phyloP scores from a whole-genome alignment of 1,140 invertebrate genomes.

The Lepidurus packardi region DNA sequence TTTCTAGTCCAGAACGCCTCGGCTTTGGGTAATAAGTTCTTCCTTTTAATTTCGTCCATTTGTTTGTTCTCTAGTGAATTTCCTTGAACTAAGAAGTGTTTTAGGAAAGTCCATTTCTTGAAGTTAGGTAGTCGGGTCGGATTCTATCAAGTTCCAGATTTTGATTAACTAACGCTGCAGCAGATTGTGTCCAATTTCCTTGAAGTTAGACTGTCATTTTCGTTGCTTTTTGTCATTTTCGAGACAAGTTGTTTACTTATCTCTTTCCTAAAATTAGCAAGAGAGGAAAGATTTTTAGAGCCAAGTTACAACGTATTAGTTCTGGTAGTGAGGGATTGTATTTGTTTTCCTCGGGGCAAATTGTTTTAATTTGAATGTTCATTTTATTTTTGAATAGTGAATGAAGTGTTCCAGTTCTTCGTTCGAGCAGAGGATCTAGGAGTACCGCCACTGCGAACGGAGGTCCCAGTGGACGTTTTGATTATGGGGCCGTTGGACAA shows the following conservation, averaged over 20 bases:
- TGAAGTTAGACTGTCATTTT: no score
- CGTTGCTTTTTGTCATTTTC: no score
- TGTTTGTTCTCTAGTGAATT: no score
- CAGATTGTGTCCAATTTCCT: no score
- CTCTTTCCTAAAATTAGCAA: neutral
- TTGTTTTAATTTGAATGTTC: neutral
- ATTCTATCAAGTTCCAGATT: no score
- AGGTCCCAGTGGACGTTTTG: conserved; percentile 71
- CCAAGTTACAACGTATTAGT: neutral
- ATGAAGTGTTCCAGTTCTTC: conserved; percentile 80
- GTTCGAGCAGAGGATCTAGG: conserved; percentile 76
- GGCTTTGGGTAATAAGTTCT: conserved; percentile 50
- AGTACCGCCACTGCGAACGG: conserved; percentile 58
- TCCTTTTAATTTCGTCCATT: conserved; percentile 17
- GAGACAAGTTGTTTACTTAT: no score
- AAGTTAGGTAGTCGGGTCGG: no score
- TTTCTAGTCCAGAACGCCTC: conserved; percentile 55
- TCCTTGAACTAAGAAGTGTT: no score
- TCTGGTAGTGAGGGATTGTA: neutral
- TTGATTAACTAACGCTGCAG: no score
- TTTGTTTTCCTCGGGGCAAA: neutral
- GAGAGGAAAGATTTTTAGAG: no score
- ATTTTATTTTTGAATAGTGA: conserved; percentile 50
- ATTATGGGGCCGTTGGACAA: conserved; percentile 62
- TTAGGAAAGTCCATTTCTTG: no score